These are phyloP conservation scores for Chloropsis cyanopogon DNA, from an alignment of 2,113 vertebrate species.

Conservation along the genomic window DNA sequence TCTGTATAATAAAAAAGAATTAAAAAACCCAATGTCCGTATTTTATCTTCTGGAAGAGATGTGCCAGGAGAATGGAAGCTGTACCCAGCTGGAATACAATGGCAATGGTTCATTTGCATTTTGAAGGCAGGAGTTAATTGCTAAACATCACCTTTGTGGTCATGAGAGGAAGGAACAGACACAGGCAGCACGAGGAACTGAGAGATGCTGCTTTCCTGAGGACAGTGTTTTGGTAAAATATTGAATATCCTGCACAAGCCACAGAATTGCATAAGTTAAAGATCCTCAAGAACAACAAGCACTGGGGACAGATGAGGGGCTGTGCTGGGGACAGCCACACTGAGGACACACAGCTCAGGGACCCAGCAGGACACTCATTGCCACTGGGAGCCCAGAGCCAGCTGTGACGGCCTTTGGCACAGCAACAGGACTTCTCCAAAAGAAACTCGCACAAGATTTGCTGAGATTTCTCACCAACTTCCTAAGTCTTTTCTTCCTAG, in stretches of 20 bases:
- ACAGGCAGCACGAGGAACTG: background rate
- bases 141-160: background rate
- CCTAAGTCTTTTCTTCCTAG: background rate
- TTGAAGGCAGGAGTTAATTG: background rate
- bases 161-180: background rate
- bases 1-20: conserved; percentile 33
- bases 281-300: background rate
- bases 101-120: background rate
- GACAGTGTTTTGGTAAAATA: conserved; percentile 33
- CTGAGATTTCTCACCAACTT: background rate
- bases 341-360: background rate
- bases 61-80: background rate
- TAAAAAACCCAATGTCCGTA: background rate
- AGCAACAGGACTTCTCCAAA: background rate
- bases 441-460: background rate
- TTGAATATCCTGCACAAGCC: background rate
- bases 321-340: background rate
- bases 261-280: conserved; percentile 43
- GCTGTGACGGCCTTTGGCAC: conserved; percentile 21
- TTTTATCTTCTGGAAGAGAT: background rate
- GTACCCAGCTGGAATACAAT: background rate
- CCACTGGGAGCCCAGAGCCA: background rate
- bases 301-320: background rate
- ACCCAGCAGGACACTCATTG: background rate
- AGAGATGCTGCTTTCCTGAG: conserved; percentile 22